These are phyloP conservation scores for Hypanus sabinus DNA, from an alignment of 2,113 vertebrate species.

Conservation along the genomic window DNA sequence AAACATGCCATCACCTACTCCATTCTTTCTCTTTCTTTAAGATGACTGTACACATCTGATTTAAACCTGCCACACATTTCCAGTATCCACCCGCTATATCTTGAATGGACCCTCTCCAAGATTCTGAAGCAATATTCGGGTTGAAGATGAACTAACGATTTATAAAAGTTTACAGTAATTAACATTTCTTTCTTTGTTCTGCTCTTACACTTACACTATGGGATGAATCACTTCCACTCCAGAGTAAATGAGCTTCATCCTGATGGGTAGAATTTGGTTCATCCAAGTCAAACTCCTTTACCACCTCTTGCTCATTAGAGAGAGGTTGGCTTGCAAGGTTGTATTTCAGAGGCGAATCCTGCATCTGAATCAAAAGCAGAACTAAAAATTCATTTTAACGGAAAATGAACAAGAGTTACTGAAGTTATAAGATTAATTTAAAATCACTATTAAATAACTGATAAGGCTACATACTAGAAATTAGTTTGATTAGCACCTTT, in stretches of 20 bases:
- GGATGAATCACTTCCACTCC: not conserved
- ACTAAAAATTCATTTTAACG: not conserved
- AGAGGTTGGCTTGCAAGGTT: conserved; percentile 40
- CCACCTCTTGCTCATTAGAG: conserved; percentile 35
- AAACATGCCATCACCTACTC: no score
- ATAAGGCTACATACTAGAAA: no score
- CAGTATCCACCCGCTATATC: not conserved
- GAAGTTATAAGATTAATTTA: not conserved
- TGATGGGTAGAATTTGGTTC: not conserved
- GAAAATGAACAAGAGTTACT: not conserved
- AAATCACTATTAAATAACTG: not conserved
- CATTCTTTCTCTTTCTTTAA: no score
- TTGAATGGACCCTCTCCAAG: not conserved
- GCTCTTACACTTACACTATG: not conserved
- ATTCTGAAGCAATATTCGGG: not conserved
- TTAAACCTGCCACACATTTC: no score
- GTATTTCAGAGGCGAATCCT: conserved; percentile 49
- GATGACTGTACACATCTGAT: no score
- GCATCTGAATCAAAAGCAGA: conserved; percentile 21
- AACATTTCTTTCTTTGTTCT: not conserved
- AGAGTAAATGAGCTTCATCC: not conserved
- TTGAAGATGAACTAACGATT: not conserved
- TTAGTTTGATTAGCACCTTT: not conserved
- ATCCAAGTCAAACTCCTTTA: conserved; percentile 38
- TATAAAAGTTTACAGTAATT: not conserved